Evolutionary conservation across 2,797 vertebrate genomes (phyloP).

Genomic region (Cetoscarus ocellatus): DNA sequence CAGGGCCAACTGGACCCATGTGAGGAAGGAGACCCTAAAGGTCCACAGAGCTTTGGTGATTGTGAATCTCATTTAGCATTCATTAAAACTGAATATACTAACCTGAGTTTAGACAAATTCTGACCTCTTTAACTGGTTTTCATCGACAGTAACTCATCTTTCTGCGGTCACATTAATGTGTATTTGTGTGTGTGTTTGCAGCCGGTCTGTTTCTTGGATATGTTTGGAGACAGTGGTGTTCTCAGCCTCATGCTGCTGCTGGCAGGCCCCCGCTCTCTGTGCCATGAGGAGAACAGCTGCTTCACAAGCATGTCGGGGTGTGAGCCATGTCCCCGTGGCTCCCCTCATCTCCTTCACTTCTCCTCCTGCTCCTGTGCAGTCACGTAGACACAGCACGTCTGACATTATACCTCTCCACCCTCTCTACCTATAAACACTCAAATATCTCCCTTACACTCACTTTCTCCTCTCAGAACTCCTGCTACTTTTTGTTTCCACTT

Average conservation of each 20-base stretch:
- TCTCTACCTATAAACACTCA: slow-evolving; percentile 38
- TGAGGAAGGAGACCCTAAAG: no score
- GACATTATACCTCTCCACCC: slow-evolving; percentile 53
- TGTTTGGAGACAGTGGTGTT: slow-evolving; percentile 64
- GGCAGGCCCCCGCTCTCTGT: slow-evolving; percentile 63
- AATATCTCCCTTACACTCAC: not conserved
- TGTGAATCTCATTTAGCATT: no score
- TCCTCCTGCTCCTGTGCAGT: slow-evolving; percentile 48
- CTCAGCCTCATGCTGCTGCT: slow-evolving; percentile 73
- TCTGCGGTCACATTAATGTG: slow-evolving; percentile 25
- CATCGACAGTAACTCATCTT: slow-evolving; percentile 9
- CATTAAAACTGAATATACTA: no score
- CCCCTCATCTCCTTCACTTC: slow-evolving; percentile 57
- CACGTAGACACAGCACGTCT: slow-evolving; percentile 45
- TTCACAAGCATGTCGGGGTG: slow-evolving; percentile 71
- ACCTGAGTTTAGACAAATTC: no score
- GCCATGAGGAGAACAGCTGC: slow-evolving; percentile 83
- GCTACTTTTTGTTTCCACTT: slow-evolving; percentile 4
- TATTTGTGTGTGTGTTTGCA: slow-evolving; percentile 17
- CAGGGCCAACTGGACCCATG: no score
- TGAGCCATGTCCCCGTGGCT: slow-evolving; percentile 71
- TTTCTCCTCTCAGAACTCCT: slow-evolving; percentile 13
- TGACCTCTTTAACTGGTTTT: no score
- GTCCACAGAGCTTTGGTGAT: no score
- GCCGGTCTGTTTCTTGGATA: slow-evolving; percentile 53